Conservation (phyloP, 2,797 vertebrate species). For the Psittacula derbiana region DNA sequence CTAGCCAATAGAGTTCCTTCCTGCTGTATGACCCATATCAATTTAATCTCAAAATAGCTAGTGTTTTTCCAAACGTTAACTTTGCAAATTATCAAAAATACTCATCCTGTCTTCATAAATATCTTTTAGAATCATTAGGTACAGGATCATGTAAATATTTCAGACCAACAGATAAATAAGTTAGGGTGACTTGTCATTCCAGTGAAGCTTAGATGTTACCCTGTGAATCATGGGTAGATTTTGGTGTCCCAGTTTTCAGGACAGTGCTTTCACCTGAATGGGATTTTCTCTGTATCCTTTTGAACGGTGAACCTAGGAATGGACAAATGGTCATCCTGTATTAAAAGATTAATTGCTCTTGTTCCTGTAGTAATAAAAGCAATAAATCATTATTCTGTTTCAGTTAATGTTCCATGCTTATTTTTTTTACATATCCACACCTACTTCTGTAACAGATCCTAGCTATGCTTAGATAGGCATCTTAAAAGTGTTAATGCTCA, state of each 20-base stretch:
- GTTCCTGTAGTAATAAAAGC: not conserved
- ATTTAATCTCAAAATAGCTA: not conserved
- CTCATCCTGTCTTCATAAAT: not conserved
- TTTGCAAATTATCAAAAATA: not conserved
- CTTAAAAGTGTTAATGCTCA: not conserved
- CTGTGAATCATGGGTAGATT: not conserved
- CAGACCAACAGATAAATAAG: not conserved
- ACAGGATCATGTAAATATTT: not conserved
- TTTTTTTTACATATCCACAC: not conserved
- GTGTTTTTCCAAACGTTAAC: not conserved
- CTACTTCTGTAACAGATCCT: not conserved
- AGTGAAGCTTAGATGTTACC: not conserved
- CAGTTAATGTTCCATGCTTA: not conserved
- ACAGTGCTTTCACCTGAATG: not conserved
- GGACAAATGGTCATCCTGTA: not conserved
- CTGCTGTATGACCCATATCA: not conserved
- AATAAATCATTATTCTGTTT: not conserved
- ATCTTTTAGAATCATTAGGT: not conserved
- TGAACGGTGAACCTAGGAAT: not conserved
- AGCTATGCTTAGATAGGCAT: not conserved
- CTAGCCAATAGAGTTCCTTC: not conserved
- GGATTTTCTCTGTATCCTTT: not conserved
- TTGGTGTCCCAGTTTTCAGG: not conserved
- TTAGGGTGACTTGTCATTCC: not conserved
- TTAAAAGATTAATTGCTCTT: not conserved